These are phyloP conservation scores for Rattus norvegicus DNA, from an alignment of 2,113 vertebrate genomes.

Conservation along the genomic window DNA sequence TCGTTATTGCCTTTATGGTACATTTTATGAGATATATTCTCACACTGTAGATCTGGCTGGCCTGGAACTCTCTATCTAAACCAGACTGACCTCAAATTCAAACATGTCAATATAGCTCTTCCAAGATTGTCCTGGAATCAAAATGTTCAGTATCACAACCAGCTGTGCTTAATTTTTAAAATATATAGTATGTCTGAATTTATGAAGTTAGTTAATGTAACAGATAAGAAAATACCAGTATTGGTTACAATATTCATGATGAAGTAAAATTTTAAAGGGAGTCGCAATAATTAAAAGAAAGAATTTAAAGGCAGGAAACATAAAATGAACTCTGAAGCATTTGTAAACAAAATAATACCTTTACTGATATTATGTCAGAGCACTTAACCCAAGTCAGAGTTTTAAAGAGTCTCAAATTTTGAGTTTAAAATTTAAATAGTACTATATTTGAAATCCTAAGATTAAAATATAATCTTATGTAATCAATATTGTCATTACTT, in stretches of 20 bases:
- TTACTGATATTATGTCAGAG: not conserved
- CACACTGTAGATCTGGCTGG: not conserved
- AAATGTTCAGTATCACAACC: not conserved
- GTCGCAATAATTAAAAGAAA: not conserved
- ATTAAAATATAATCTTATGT: not conserved
- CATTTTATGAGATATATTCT: too few relatives aligned
- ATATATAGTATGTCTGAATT: not conserved
- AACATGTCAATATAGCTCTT: not conserved
- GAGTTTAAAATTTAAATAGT: not conserved
- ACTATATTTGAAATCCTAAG: not conserved
- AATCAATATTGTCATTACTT: not conserved
- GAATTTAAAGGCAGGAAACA: not conserved
- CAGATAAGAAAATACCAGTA: not conserved
- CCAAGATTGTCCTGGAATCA: not conserved
- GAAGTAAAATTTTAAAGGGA: not conserved
- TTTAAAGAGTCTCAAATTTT: not conserved
- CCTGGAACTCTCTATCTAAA: not conserved
- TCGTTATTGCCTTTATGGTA: not conserved
- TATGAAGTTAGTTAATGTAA: not conserved
- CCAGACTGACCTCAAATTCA: not conserved
- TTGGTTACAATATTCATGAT: not conserved
- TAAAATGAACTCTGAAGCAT: not conserved
- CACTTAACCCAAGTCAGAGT: not conserved
- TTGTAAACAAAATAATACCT: not conserved
- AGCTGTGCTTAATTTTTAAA: not conserved